Evolutionary conservation across 2,888 invertebrate genomes (phyloP).

Genomic region (Autographa gamma): DNA sequence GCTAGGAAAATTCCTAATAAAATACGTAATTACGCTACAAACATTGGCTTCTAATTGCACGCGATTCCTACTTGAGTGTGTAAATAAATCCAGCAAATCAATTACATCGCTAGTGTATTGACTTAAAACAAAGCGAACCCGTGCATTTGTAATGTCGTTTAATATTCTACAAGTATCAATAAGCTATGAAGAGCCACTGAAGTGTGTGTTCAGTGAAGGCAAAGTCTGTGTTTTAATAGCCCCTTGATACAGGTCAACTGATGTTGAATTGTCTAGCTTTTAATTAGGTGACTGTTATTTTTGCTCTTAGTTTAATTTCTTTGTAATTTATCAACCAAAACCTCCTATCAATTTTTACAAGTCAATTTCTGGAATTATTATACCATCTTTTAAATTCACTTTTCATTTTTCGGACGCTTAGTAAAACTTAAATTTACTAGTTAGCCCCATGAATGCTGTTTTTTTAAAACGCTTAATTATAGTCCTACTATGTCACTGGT

Average conservation of each 20-base stretch:
- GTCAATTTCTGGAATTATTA: no score
- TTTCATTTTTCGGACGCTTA: no score
- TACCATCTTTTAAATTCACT: no score
- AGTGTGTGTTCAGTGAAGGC: neutral
- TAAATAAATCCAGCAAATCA: neutral
- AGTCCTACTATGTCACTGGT: no score
- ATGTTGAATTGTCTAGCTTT: neutral
- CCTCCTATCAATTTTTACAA: no score
- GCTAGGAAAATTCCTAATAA: neutral
- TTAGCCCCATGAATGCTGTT: no score
- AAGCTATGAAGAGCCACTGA: neutral
- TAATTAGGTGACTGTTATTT: neutral
- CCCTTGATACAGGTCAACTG: neutral
- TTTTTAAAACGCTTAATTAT: no score
- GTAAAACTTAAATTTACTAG: no score
- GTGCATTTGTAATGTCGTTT: neutral
- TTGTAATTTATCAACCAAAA: no score
- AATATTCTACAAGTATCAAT: neutral
- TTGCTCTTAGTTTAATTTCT: no score
- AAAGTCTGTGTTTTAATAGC: neutral
- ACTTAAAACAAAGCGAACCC: slow-evolving; percentile 4
- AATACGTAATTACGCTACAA: neutral
- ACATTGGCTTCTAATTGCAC: neutral
- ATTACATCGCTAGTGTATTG: neutral
- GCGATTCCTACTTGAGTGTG: neutral